Base-by-base conservation (phyloP, 1,140 invertebrate species). In the Lordiphosa stackelbergi region DNA sequence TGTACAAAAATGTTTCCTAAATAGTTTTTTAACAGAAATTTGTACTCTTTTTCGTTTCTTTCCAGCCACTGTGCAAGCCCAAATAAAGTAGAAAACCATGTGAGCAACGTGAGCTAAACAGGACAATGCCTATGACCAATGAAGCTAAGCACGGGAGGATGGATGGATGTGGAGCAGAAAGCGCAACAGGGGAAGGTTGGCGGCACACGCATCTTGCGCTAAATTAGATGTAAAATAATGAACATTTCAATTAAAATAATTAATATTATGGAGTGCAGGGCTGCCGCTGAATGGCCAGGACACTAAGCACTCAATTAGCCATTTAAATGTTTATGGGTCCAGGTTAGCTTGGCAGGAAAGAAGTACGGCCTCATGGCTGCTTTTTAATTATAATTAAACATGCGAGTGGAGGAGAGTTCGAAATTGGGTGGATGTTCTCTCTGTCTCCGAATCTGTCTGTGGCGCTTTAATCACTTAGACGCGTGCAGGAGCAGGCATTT, bases 231-330 rank as follows among this genome's bases (percentile, higher is more conserved):
- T 85, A 85, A 85, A 85, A 84, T 85, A 85, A 86, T 86, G 78
- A 85, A 86, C 84, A 85, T 86, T 86, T 86, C 84, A 86, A 86
- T 85, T 86, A 86, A 85, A 86, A 85, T 86, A 86, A 84, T 86
- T 86, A 85, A 85, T 79, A 85, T 73, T 68, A 85, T 60, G 69
- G 51, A 75, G 60, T 69, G 60, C 55, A 46, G 47, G 37, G 28
- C 41, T 37, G 37, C 35, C 47, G 69, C 55, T 54, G 55, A 48
- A 74, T 57, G 57, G 56, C 60, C 36, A 46, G 52, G 41, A 47
- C 69, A 81, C 71, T 85, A 85, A 85, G 83, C 83, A 85, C 83
- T 85, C 83, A 85, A 85, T 85, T 85, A 85, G 85, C 73, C 83
- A 75, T 85, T 83, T 78, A 72, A 85, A 85, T 74, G 83, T 78